Base-by-base conservation (phyloP, 2,797 vertebrate genomes). In the Chrosomus eos region DNA sequence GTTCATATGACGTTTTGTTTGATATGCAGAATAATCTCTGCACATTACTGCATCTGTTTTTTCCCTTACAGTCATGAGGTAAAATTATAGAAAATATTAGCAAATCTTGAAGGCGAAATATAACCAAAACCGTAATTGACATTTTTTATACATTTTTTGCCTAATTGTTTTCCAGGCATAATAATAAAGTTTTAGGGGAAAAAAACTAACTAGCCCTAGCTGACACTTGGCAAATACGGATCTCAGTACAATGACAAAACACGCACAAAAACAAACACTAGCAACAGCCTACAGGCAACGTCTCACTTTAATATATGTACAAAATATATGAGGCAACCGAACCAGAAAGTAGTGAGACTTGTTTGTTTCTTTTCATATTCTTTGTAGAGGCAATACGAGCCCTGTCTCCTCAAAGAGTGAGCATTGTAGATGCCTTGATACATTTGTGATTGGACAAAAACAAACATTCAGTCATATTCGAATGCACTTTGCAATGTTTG, bases 231-330 rank as follows among this genome's bases (percentile, higher is more conserved):
- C 84, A 81, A 87, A 87, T 75, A 88, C 86, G 14, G 84, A 73
- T 83, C 74, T 88, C 53, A 64, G 64, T 80, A 89, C 88, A 81
- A 71, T 78, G 86, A 89, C 88, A 82, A 86, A 80, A 88, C 75
- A 86, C 68, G 28, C 87, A 88, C 86, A 67, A 79, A 75, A 83
- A 90, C 85, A 91, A 92, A 93, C 93, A 93, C 89, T 86, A 93
- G 90, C 84, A 90, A 95, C 92, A 88, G 92, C 90, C 90, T 88
- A 95, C 92, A 92, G 93, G 92, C 92, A 93, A 93, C 89, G 91
- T 91, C 91, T 93, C 93, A 94, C 92, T 85, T 91, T 90, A 95
- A 92, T 89, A 80, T 93, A 94, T 94, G 91, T 95, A 96, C 94
- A 95, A 86, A 88, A 92, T 90, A 90, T 88, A 92, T 88, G 89